Conservation (phyloP, 2,113 vertebrate genomes). For the Machaerirhynchus nigripectus region DNA sequence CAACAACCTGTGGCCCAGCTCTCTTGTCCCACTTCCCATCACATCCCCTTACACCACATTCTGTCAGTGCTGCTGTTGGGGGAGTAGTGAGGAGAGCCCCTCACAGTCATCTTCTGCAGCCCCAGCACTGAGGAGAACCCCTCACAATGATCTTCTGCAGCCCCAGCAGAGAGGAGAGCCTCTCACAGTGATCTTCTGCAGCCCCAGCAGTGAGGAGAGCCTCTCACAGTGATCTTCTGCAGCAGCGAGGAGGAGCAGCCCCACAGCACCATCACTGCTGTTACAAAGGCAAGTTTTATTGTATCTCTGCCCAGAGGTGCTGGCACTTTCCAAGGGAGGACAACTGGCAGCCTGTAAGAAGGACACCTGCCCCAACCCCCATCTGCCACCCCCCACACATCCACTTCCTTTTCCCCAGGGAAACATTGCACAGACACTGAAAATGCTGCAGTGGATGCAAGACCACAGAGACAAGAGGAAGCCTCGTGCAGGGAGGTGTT, state of each 20-base stretch:
- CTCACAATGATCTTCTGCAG: rapidly evolving
- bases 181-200: not conserved
- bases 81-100: not conserved
- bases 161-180: rapidly evolving
- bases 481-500: not conserved
- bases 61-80: rapidly evolving
- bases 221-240: rapidly evolving
- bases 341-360: not conserved
- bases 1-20: rapidly evolving
- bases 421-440: not conserved
- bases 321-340: not conserved
- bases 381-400: rapidly evolving
- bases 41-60: not conserved
- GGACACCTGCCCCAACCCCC: not conserved
- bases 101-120: no score
- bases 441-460: not conserved
- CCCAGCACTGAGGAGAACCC: not conserved
- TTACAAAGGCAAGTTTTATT: not conserved
- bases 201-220: not conserved
- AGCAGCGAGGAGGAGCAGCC: not conserved
- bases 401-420: not conserved
- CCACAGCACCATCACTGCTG: not conserved
- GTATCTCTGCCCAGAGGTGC: not conserved
- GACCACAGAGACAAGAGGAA: not conserved
- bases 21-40: not conserved